Conservation (phyloP, 1,140 invertebrate species). For the Eulimnadia texana region DNA sequence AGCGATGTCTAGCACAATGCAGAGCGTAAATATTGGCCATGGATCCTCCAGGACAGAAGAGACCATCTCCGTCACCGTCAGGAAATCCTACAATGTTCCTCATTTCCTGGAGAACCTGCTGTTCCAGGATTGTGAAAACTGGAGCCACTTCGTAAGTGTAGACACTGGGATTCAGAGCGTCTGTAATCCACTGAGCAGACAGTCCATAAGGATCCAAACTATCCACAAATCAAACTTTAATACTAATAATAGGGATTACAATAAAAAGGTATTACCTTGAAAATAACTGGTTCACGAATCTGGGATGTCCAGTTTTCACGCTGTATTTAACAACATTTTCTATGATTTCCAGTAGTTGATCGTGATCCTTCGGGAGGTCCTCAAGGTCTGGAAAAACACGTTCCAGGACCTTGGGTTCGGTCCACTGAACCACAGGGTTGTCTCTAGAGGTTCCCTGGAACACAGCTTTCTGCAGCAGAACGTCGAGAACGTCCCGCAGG, state of each 20-base stretch:
- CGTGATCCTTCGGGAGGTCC: slow-evolving; percentile 42
- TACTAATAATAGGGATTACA: not conserved
- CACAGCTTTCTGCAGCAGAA: slow-evolving; percentile 54
- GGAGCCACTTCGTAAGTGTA: slow-evolving; percentile 87
- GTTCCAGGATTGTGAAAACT: slow-evolving; percentile 71
- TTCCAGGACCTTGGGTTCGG: slow-evolving; percentile 43
- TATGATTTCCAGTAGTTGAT: slow-evolving; percentile 46
- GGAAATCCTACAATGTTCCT: slow-evolving; percentile 67
- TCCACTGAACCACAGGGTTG: slow-evolving; percentile 53
- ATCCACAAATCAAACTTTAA: slow-evolving; percentile 19
- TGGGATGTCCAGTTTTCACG: slow-evolving; percentile 74
- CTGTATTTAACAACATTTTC: slow-evolving; percentile 57
- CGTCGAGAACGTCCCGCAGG: slow-evolving; percentile 46
- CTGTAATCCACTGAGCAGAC: slow-evolving; percentile 68
- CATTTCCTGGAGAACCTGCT: slow-evolving; percentile 65
- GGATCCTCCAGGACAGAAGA: slow-evolving; percentile 90
- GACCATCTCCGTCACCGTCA: slow-evolving; percentile 57
- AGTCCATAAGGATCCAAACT: slow-evolving; percentile 72
- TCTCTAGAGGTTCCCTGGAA: slow-evolving; percentile 53
- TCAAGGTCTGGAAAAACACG: slow-evolving; percentile 48
- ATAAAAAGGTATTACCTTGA: not conserved
- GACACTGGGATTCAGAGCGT: slow-evolving; percentile 70
- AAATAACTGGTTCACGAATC: slow-evolving; percentile 49
- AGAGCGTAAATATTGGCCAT: slow-evolving; percentile 92
- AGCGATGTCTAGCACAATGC: slow-evolving; percentile 63